Percentiles rank a stretch among this genome's conserved stretches.
phyloP scores from a whole-genome alignment of 2,113 vertebrate genomes.

The Calonectris borealis region DNA sequence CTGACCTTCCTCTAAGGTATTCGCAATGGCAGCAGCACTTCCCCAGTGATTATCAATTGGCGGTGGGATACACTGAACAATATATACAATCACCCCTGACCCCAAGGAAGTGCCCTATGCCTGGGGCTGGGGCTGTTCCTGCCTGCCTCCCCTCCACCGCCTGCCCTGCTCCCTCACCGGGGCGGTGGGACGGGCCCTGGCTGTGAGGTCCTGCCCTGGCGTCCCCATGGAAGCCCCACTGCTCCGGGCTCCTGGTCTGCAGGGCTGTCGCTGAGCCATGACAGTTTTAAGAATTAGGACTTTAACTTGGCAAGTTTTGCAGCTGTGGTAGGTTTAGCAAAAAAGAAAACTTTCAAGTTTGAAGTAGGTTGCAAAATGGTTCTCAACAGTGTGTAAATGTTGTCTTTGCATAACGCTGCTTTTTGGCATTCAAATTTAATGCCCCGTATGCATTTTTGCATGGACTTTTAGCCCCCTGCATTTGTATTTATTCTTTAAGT shows the following conservation, averaged over 20 bases:
- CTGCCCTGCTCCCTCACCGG: neutral
- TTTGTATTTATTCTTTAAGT: neutral
- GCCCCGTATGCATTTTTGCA: neutral
- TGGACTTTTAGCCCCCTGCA: neutral
- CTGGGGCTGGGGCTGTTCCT: neutral
- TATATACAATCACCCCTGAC: too few species aligned
- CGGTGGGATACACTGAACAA: neutral
- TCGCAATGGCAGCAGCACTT: neutral
- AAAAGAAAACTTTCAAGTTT: neutral
- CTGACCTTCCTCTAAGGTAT: neutral
- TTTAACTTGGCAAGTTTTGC: neutral
- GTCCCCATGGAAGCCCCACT: rapidly evolving
- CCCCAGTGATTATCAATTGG: neutral
- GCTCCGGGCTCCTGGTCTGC: neutral
- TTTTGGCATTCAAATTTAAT: neutral
- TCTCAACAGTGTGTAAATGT: neutral
- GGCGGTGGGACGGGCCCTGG: rapidly evolving
- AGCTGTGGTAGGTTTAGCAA: neutral
- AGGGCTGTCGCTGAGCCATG: neutral
- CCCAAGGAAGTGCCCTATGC: rapidly evolving
- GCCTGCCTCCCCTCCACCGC: neutral
- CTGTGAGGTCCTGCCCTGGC: neutral
- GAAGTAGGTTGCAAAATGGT: neutral
- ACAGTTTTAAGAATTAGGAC: neutral
- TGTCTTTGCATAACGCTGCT: neutral